A percentile compares a stretch with the other conserved stretches of the same genome.
Conservation (phyloP, 2,888 invertebrate genomes). For the Clusia tigrina region DNA sequence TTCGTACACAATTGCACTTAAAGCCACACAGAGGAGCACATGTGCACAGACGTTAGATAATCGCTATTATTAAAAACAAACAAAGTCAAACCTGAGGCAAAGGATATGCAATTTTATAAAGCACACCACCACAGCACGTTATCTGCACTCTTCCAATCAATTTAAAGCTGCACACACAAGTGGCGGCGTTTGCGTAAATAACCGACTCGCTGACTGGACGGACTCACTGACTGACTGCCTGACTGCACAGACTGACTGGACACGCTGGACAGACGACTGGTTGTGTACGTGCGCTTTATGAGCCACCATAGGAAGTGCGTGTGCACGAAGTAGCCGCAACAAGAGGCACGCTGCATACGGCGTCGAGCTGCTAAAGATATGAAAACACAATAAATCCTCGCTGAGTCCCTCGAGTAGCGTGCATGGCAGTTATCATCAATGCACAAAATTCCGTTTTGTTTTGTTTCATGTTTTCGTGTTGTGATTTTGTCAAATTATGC, state of each 20-base stretch:
- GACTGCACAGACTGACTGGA: no score
- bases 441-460: background rate
- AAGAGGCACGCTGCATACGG: background rate
- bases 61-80: constrained; percentile 11
- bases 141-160: background rate
- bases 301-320: background rate
- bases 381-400: background rate
- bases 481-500: no score
- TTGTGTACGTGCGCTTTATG: background rate
- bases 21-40: constrained; percentile 15
- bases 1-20: constrained; percentile 1
- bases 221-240: no score
- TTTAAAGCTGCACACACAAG: background rate
- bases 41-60: background rate
- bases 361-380: background rate
- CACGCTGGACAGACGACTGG: no score
- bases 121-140: background rate
- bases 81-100: constrained; percentile 1
- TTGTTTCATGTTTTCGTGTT: no score
- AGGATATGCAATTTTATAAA: background rate
- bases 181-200: constrained; percentile 14
- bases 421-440: background rate
- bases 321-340: background rate
- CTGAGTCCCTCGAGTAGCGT: background rate
- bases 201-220: background rate